Evolutionary conservation across 2,113 vertebrate genomes (phyloP), one percentile per base, ranked within the genome.

Genomic region (Tetrax tetrax): DNA sequence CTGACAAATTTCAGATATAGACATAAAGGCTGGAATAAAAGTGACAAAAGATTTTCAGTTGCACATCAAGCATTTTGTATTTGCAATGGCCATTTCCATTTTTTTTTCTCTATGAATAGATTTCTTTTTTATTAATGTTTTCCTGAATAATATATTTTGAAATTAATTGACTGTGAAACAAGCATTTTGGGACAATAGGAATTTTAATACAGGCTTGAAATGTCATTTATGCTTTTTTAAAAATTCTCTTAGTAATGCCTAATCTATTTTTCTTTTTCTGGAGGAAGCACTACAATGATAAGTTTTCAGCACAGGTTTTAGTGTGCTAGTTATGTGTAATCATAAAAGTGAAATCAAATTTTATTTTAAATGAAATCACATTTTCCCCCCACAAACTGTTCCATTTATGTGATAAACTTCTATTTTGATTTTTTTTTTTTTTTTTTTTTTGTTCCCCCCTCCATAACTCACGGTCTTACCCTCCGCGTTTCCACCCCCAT

Each of bases 1-100:
- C 97, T 97, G 97, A 96, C 85, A 70, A 97, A 97, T 98, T 97
- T 96, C 84, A 93, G 89, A 77, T 79, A 68, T 57, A 97, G 93
- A 93, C 93, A 93, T 91, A 95, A 92, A 97, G 90, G 48, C 69
- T 94, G 85, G 95, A 96, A 94, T 96, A 95, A 97, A 97, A 93
- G 87, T n/a, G 80, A 97, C 94, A 90, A 94, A 91, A 97, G 89
- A 96, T 96, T 90, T 95, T 91, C 72, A 93, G 91, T 77, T 96
- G 72, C 71, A 65, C 80, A 70, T 97, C 91, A 96, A 95, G 92
- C 69, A 59, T 86, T 96, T 97, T 97, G 31, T 89, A 70, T 93
- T 84, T 96, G 80, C 75, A 87, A 47, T 75, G 74, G 54, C 41
- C 76, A 85, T 87, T 95, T 95, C 78, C 68, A 89, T 95, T 95